phyloP scores from a whole-genome alignment of 1,140 invertebrate species.

The Mylabris phalerata region DNA sequence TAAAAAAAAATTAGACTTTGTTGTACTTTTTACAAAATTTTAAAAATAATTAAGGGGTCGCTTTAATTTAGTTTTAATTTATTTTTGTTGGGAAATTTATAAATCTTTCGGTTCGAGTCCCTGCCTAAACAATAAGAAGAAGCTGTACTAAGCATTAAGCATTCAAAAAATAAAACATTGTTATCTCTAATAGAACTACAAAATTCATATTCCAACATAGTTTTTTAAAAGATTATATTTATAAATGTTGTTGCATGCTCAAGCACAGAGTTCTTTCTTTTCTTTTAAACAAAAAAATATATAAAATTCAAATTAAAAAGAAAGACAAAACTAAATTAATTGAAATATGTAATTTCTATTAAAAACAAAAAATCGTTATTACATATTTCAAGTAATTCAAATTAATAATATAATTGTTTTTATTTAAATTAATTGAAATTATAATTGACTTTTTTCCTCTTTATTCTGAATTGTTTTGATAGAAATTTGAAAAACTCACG shows the following conservation, averaged over 20 bases:
- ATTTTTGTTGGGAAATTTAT: neutral
- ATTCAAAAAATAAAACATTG: slow-evolving; percentile 16
- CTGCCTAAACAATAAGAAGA: slow-evolving; percentile 41
- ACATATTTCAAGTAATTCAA: too few relatives aligned
- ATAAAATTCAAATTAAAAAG: neutral
- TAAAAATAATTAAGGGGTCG: neutral
- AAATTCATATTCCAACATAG: slow-evolving; percentile 16
- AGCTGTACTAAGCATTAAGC: slow-evolving; percentile 36
- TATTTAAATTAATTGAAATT: neutral
- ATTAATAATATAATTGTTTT: neutral
- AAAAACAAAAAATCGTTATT: too few relatives aligned
- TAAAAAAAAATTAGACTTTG: slow-evolving; percentile 8
- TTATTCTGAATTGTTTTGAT: neutral
- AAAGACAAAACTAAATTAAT: neutral
- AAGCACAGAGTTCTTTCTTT: slow-evolving; percentile 29
- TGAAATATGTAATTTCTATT: slow-evolving; percentile 9
- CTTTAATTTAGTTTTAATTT: too few relatives aligned
- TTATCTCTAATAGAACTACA: slow-evolving; percentile 21
- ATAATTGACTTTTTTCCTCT: neutral
- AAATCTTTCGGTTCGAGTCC: slow-evolving; percentile 42
- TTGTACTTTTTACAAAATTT: neutral
- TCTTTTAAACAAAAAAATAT: neutral
- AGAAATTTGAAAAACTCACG: slow-evolving; percentile 58
- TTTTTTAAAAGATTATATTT: slow-evolving; percentile 8
- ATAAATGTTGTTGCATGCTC: slow-evolving; percentile 27